Evolutionary conservation across 2,888 invertebrate species (phyloP), one percentile per base, ranked within the genome.

Genomic region (Lithosia quadra): DNA sequence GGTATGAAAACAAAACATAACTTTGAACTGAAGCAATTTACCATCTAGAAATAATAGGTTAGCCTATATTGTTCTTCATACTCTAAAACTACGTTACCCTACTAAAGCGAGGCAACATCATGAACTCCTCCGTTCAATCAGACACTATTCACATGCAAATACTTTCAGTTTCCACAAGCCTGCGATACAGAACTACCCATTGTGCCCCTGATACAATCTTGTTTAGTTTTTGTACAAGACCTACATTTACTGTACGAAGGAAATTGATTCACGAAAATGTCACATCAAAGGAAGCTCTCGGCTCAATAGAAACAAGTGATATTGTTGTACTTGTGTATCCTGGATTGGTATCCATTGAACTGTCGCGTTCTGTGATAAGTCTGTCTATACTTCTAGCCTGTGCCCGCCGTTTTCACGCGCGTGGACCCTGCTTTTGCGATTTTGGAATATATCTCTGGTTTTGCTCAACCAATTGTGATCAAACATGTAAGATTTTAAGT

Each of bases 101-200:
- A 34, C 58, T 22, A 63, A 72, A 70, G 57, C 36, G 34, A 57
- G 49, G 63, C 62, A 43, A 67, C 39, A 73, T 68, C 65, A 39
- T n/a, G 33, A 67, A 65, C 58, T 63, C 56, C 57, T 73, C 61
- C 57, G 64, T 78, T 72, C 70, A 71, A 68, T 65, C 81, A 65
- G 68, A 57, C 21, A 65, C 77, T 67, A 76, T 82, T 83, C 82
- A 69, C 71, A 81, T 82, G 82, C 75, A 79, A 81, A 81, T 81
- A 75, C 57, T 69, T 74, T 73, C 72, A 72, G 78, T 78, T 68
- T 69, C 39, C 43, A 62, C 59, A 68, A 69, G 49, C 24, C 13
- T n/a, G 34, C 34, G 68, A 34, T 67, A 68, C 64, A 59, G 61
- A 71, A 69, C 63, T 74, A 69, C 57, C 58, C 62, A 73, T 71